Conservation (phyloP, 1,140 invertebrate genomes). For the Drosophila eugracilis region DNA sequence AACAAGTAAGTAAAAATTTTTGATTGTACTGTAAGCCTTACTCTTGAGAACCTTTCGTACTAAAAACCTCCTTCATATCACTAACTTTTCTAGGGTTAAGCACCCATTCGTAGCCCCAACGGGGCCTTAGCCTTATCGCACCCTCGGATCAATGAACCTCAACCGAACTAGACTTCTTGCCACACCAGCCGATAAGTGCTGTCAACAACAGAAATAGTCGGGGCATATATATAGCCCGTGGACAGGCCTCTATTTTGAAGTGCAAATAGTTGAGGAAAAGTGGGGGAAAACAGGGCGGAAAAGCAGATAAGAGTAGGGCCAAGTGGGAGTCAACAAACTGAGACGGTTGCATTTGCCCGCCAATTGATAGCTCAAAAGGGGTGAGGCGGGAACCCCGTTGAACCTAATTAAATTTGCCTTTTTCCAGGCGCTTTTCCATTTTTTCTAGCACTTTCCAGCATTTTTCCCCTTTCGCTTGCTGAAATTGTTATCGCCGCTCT, state of each 20-base stretch:
- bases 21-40: no score
- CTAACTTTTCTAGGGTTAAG: conserved; percentile 16
- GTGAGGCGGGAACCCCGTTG: conserved; percentile 48
- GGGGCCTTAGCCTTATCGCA: conserved; percentile 56
- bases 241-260: conserved; percentile 46
- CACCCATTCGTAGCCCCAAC: background rate
- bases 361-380: conserved; percentile 59
- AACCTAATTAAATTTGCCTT: conserved; percentile 73
- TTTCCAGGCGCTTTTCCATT: conserved; percentile 10
- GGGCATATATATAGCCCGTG: conserved; percentile 1
- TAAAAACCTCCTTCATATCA: background rate
- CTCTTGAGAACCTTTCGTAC: background rate
- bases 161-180: conserved; percentile 43
- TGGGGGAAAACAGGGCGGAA: background rate
- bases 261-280: conserved; percentile 33
- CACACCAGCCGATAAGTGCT: conserved; percentile 44
- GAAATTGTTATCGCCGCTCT: conserved; percentile 50
- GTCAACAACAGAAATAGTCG: conserved; percentile 49
- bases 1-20: no score
- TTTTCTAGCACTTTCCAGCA: conserved; percentile 1
- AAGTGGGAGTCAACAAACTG: conserved; percentile 56
- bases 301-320: conserved; percentile 41
- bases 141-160: conserved; percentile 74
- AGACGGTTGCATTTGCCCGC: conserved; percentile 56
- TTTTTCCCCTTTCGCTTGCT: conserved; percentile 16